A percentile compares a stretch with the other conserved stretches of the same genome.
Evolutionary conservation across 1,140 invertebrate genomes (phyloP).

Genomic region (Lysiphlebus fabarum): DNA sequence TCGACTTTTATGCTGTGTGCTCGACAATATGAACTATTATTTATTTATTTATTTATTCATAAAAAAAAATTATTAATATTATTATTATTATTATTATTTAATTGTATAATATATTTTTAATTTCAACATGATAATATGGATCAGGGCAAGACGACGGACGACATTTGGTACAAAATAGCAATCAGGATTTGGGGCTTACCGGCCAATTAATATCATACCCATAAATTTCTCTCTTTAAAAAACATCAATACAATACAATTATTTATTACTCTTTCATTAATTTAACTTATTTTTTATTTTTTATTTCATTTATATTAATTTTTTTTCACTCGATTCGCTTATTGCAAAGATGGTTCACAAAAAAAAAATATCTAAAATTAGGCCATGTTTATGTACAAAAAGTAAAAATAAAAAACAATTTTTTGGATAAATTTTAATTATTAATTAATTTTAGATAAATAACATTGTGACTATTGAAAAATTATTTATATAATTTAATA

Average conservation of each 20-base stretch:
- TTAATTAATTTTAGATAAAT: neutral
- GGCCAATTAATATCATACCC: conserved; percentile 32
- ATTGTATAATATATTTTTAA: too few species aligned
- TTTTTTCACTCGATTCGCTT: conserved; percentile 22
- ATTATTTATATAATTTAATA: conserved; percentile 1
- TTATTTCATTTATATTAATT: conserved; percentile 9
- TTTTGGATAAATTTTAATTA: neutral
- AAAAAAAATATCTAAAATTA: too few species aligned
- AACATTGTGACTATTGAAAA: neutral
- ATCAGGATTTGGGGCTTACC: conserved; percentile 19
- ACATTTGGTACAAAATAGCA: conserved; percentile 19
- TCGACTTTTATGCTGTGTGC: neutral
- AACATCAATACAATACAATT: conserved; percentile 44
- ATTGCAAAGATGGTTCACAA: conserved; percentile 11
- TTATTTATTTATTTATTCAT: neutral
- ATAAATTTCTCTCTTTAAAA: conserved; percentile 44
- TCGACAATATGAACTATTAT: neutral
- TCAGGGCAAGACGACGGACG: conserved; percentile 10
- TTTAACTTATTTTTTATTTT: conserved; percentile 14
- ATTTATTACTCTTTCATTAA: neutral
- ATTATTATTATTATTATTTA: too few species aligned
- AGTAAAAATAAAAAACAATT: conserved; percentile 3
- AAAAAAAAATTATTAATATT: too few species aligned
- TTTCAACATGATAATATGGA: neutral
- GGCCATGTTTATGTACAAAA: neutral